phyloP scores from a whole-genome alignment of 2,888 invertebrate genomes.

The Poecilus cupreus region DNA sequence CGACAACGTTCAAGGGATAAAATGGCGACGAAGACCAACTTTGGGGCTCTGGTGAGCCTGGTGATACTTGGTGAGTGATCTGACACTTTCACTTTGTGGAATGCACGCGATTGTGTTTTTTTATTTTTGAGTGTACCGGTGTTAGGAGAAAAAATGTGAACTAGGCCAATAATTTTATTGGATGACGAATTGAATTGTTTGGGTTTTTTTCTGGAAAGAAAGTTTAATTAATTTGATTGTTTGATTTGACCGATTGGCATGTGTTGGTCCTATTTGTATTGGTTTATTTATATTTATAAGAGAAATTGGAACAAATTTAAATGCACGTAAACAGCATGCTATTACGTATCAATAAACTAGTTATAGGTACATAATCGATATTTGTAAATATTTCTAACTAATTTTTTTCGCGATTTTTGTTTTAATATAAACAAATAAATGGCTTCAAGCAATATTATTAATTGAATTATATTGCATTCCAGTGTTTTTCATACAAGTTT shows the following conservation, averaged over 20 bases:
- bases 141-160: background rate
- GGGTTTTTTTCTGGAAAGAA: background rate
- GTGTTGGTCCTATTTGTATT: background rate
- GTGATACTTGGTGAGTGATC: constrained; percentile 1
- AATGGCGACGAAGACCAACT: constrained; percentile 9
- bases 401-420: no score
- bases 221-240: background rate
- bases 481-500: no score
- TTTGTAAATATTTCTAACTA: no score
- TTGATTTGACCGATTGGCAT: background rate
- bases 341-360: background rate
- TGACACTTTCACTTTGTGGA: constrained; percentile 46
- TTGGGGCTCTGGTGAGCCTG: constrained; percentile 17
- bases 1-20: constrained; percentile 15
- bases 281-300: background rate
- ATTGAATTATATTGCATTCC: no score
- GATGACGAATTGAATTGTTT: background rate
- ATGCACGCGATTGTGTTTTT: constrained; percentile 27
- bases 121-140: constrained; percentile 12
- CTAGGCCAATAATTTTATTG: background rate
- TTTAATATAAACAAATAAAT: no score
- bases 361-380: background rate
- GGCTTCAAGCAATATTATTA: no score
- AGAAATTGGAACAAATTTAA: background rate
- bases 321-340: background rate